phyloP scores from a whole-genome alignment of 2,888 invertebrate genomes.

The Polyommatus icarus region DNA sequence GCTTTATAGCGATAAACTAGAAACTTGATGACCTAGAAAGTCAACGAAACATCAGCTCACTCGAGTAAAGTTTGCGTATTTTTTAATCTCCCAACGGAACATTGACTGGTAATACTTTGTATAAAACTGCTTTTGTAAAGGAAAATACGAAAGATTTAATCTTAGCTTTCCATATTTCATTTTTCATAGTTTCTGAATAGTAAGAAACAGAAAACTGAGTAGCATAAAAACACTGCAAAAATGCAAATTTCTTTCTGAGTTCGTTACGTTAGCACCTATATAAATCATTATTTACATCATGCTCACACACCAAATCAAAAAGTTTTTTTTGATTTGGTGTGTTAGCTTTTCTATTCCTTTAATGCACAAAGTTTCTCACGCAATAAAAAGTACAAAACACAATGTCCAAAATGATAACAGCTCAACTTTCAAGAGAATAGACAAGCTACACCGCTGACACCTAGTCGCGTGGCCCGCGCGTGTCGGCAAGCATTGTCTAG shows the following conservation, averaged over 20 bases:
- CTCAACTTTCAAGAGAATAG: slow-evolving; percentile 26
- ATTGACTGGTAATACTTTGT: slow-evolving; percentile 14
- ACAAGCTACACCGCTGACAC: slow-evolving; percentile 46
- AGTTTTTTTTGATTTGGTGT: too few species aligned
- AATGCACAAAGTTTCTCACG: neutral
- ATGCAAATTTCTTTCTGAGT: neutral
- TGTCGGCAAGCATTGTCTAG: slow-evolving; percentile 40
- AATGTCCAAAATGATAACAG: neutral
- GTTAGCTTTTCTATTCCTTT: neutral
- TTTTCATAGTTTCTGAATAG: neutral
- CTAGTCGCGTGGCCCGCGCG: slow-evolving; percentile 62
- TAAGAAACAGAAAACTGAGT: neutral
- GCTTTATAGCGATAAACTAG: neutral
- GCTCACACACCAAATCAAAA: too few species aligned
- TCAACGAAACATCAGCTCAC: neutral
- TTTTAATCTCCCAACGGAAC: slow-evolving; percentile 12
- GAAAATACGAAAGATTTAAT: neutral
- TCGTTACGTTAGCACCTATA: too few species aligned
- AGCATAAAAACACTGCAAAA: neutral
- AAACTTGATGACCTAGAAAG: slow-evolving; percentile 10
- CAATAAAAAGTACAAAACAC: neutral
- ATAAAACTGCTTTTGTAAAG: neutral
- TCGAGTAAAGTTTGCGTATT: slow-evolving; percentile 12
- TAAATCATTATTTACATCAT: too few species aligned
- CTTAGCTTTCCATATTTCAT: neutral